Evolutionary conservation across 2,113 vertebrate species (phyloP).

Genomic region (Rhadina sibilatrix): DNA sequence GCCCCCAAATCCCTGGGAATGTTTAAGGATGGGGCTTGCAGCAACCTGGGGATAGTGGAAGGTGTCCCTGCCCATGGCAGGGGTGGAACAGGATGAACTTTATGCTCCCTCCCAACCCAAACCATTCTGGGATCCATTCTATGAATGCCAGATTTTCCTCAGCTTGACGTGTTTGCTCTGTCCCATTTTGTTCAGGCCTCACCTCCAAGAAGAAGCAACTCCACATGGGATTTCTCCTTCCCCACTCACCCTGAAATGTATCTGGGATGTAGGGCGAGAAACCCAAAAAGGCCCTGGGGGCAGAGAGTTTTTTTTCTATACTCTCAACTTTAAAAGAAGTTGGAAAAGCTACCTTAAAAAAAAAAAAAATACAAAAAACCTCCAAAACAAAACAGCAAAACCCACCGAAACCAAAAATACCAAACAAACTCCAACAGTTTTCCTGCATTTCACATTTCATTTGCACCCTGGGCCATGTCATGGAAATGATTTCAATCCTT

Average conservation of each 20-base stretch:
- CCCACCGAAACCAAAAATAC: not conserved
- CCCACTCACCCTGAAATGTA: accelerated
- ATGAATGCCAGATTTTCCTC: not conserved
- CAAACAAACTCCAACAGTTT: not conserved
- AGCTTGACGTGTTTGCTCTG: not conserved
- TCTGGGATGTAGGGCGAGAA: not conserved
- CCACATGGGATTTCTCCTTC: not conserved
- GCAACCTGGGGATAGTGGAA: not conserved
- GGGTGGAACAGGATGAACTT: not conserved
- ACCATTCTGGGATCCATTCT: not conserved
- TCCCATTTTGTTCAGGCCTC: accelerated
- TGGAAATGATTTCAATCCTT: not conserved
- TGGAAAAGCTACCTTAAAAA: not conserved
- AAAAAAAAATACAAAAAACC: not conserved
- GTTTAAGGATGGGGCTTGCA: not conserved
- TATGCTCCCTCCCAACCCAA: not conserved
- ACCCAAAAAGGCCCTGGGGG: not conserved
- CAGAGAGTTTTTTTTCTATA: not conserved
- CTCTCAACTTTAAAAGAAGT: not conserved
- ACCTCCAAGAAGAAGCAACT: not conserved
- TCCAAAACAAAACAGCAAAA: not conserved
- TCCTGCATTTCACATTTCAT: not conserved
- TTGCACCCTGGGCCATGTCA: not conserved
- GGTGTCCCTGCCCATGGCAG: not conserved
- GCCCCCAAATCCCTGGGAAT: not conserved